These are phyloP conservation scores for Leucophenga montana DNA, from an alignment of 2,888 invertebrate genomes.

Conservation along the genomic window DNA sequence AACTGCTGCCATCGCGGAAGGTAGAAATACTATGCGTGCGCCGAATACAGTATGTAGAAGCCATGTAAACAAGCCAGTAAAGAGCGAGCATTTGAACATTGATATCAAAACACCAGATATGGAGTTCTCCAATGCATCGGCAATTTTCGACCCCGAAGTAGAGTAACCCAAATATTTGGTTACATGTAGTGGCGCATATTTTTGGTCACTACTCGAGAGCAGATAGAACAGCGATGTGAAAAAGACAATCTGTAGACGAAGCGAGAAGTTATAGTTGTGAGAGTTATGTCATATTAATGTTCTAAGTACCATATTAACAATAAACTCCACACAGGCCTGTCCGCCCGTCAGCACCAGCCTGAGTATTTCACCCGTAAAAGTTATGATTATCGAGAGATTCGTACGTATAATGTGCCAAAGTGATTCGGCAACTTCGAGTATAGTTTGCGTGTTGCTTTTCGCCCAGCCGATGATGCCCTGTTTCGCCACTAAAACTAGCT, in stretches of 20 bases:
- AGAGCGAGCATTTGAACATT: slow-evolving; percentile 95
- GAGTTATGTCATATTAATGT: neutral
- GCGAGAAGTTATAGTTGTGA: neutral
- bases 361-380: slow-evolving; percentile 88
- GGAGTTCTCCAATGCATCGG: slow-evolving; percentile 87
- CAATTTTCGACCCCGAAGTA: slow-evolving; percentile 82
- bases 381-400: slow-evolving; percentile 89
- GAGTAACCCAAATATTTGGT: slow-evolving; percentile 87
- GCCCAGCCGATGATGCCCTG: slow-evolving; percentile 85
- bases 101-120: slow-evolving; percentile 96
- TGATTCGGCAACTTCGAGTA: slow-evolving; percentile 89
- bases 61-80: slow-evolving; percentile 99
- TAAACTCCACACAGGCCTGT: slow-evolving; percentile 90
- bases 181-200: slow-evolving; percentile 94
- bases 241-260: slow-evolving; percentile 88
- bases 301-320: slow-evolving; percentile 82
- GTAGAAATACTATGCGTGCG: slow-evolving; percentile 94
- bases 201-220: slow-evolving; percentile 86
- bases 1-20: slow-evolving; percentile 88
- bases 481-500: slow-evolving; percentile 73
- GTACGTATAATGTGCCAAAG: slow-evolving; percentile 93
- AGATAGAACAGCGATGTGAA: slow-evolving; percentile 97
- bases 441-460: slow-evolving; percentile 91
- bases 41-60: slow-evolving; percentile 95
- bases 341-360: slow-evolving; percentile 91